phyloP scores from a whole-genome alignment of 2,113 vertebrate genomes.

The Apeltes quadracus region DNA sequence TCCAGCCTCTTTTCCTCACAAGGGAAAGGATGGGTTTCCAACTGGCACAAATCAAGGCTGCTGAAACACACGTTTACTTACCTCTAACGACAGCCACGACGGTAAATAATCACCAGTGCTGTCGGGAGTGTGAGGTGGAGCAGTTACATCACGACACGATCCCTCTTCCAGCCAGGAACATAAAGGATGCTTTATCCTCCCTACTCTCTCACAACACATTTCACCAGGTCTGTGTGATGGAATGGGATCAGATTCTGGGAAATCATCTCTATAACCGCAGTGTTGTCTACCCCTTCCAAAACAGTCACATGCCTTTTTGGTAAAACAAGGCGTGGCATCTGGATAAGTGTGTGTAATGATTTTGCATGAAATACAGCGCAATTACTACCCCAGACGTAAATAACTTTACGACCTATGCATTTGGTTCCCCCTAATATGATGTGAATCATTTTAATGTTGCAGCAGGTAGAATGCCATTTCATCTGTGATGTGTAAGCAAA shows the following conservation, averaged over 20 bases:
- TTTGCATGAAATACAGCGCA: slow-evolving; percentile 43
- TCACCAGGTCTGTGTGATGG: slow-evolving; percentile 42
- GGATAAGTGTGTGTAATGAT: slow-evolving; percentile 33
- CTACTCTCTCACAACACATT: slow-evolving; percentile 34
- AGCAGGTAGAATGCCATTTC: slow-evolving; percentile 68
- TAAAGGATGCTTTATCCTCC: slow-evolving; percentile 58
- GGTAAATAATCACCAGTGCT: slow-evolving; percentile 81
- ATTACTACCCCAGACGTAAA: slow-evolving; percentile 31
- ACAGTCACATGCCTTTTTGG: slow-evolving; percentile 27
- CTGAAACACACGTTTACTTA: slow-evolving; percentile 83
- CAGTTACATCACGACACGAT: slow-evolving; percentile 67
- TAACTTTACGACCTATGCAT: slow-evolving; percentile 46
- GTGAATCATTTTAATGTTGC: slow-evolving; percentile 72
- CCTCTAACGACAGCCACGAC: slow-evolving; percentile 71
- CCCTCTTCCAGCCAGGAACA: slow-evolving; percentile 69
- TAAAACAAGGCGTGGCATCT: slow-evolving; percentile 24
- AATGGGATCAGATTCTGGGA: slow-evolving; percentile 38
- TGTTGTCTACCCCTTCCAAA: slow-evolving; percentile 32
- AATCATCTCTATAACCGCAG: slow-evolving; percentile 36
- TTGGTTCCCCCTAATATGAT: slow-evolving; percentile 43
- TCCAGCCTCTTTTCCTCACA: slow-evolving; percentile 77
- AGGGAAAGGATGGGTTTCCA: slow-evolving; percentile 79
- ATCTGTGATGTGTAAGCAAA: slow-evolving; percentile 80
- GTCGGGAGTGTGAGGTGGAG: slow-evolving; percentile 69
- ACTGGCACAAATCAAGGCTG: slow-evolving; percentile 81